Conservation (phyloP, 2,113 vertebrate genomes). For the Pygoscelis adeliae region DNA sequence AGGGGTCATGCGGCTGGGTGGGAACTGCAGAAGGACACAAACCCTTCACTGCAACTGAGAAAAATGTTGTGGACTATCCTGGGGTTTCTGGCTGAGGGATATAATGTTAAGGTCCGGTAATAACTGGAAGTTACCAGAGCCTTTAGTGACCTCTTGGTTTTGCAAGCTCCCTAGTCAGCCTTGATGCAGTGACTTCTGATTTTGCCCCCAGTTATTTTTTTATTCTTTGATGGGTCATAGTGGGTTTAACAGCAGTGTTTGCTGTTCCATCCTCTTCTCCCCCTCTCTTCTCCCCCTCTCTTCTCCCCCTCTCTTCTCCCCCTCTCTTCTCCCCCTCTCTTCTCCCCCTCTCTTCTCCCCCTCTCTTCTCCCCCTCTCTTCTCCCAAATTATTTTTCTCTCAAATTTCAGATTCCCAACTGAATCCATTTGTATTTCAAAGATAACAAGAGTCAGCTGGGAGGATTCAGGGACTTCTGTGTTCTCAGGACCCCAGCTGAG, state of each 20-base stretch:
- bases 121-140: background rate
- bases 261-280: background rate
- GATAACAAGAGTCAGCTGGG: background rate
- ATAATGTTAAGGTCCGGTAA: no score
- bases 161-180: background rate
- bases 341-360: no score
- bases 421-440: background rate
- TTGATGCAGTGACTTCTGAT: background rate
- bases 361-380: no score
- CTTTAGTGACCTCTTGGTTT: background rate
- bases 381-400: no score
- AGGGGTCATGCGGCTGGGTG: rapidly evolving
- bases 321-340: no score
- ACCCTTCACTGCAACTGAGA: background rate
- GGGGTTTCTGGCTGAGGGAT: background rate
- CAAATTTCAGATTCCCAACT: background rate
- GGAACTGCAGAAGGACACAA: background rate
- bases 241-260: background rate
- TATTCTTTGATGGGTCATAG: background rate
- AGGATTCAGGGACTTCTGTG: background rate
- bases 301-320: no score
- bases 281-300: no score
- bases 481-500: background rate
- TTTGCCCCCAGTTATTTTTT: background rate
- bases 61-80: rapidly evolving